A percentile compares a stretch with the other conserved stretches of the same genome.
Conservation (phyloP, 1,140 invertebrate genomes). For the Rhagoletis pomonella region DNA sequence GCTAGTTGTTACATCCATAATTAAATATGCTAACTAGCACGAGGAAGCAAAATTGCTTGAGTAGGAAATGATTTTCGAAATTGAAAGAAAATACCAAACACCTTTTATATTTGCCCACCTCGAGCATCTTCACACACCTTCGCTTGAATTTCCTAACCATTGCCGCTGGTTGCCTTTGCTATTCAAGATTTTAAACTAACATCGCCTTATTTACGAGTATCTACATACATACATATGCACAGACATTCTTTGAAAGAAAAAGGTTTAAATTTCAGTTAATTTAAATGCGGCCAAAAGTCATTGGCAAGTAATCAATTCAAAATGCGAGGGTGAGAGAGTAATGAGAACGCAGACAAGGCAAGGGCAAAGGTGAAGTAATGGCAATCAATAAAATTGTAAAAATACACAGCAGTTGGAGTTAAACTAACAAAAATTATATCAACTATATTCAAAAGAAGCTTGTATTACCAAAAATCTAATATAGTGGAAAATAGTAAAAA, state of each 20-base stretch:
- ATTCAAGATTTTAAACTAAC: neutral
- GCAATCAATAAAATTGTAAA: slow-evolving; percentile 14
- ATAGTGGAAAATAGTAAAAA: neutral
- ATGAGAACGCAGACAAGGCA: neutral
- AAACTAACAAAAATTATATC: slow-evolving; percentile 35
- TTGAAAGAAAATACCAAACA: neutral
- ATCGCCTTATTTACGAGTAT: neutral
- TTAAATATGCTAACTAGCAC: slow-evolving; percentile 44
- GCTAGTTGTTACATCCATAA: slow-evolving; percentile 36
- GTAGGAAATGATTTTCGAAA: slow-evolving; percentile 11
- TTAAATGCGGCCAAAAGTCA: slow-evolving; percentile 31
- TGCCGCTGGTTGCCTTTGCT: neutral
- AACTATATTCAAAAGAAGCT: neutral
- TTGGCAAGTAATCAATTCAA: slow-evolving; percentile 1
- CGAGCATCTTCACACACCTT: slow-evolving; percentile 1
- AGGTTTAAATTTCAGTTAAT: slow-evolving; percentile 34
- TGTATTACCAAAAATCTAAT: no score
- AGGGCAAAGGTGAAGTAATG: neutral
- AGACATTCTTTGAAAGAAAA: neutral
- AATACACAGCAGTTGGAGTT: neutral
- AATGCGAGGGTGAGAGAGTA: neutral
- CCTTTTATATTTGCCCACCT: neutral
- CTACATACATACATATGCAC: neutral
- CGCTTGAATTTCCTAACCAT: neutral
- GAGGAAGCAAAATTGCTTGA: neutral